Conservation (phyloP, 2,888 invertebrate species). For the Geotrupes spiniger region DNA sequence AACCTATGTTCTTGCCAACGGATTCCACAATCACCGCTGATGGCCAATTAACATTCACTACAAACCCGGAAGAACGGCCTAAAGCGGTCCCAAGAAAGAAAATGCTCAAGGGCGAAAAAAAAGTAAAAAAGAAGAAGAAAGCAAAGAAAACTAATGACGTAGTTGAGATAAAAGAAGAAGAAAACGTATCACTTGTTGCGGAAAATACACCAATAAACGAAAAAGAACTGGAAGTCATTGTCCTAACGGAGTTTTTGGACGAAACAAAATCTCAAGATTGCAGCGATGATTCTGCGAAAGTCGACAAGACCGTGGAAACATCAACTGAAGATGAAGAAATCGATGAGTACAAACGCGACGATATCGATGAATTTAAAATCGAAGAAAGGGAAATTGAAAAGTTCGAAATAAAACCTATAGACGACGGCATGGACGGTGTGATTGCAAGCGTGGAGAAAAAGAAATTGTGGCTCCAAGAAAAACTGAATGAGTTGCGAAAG, state of each 20-base stretch:
- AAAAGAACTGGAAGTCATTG: constrained; percentile 11
- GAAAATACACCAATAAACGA: constrained; percentile 5
- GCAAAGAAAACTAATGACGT: constrained; percentile 15
- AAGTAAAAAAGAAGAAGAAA: constrained; percentile 18
- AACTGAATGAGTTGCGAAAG: constrained; percentile 46
- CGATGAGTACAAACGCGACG: constrained; percentile 17
- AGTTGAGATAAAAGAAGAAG: constrained; percentile 2
- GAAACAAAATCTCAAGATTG: constrained; percentile 6
- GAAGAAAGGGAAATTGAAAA: constrained; percentile 16
- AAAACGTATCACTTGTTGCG: neutral
- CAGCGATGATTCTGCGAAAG: neutral
- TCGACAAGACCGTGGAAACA: neutral
- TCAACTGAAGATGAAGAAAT: neutral
- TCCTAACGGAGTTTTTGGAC: neutral
- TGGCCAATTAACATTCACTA: constrained; percentile 47
- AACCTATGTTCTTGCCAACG: constrained; percentile 67
- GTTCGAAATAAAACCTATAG: constrained; percentile 28
- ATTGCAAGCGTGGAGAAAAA: constrained; percentile 45
- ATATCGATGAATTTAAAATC: constrained; percentile 17
- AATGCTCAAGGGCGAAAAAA: constrained; percentile 17
- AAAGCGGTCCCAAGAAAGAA: constrained; percentile 35
- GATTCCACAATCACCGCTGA: constrained; percentile 61
- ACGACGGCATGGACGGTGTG: constrained; percentile 47
- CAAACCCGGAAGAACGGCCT: constrained; percentile 44
- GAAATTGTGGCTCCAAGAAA: constrained; percentile 41